Percentiles rank a stretch among this genome's conserved stretches.
Evolutionary conservation across 2,888 invertebrate genomes (phyloP).

Genomic region (Hirtodrosophila confusa): DNA sequence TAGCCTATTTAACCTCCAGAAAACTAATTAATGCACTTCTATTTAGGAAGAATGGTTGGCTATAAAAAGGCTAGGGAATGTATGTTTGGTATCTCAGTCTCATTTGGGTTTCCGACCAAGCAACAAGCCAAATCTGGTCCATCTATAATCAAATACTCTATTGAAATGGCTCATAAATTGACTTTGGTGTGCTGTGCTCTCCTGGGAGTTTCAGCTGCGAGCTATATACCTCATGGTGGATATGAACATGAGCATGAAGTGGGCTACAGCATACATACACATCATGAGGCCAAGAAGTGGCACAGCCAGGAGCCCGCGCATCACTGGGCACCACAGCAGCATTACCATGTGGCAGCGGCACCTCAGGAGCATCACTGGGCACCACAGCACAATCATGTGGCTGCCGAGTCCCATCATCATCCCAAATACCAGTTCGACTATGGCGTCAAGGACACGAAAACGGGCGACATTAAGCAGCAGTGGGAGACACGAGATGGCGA

Average conservation of each 20-base stretch:
- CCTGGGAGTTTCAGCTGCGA: slow-evolving; percentile 56
- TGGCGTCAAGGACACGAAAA: slow-evolving; percentile 85
- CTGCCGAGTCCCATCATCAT: slow-evolving; percentile 83
- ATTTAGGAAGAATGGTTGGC: slow-evolving; percentile 33
- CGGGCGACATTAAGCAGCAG: slow-evolving; percentile 85
- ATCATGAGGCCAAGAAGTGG: slow-evolving; percentile 68
- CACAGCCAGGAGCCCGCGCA: slow-evolving; percentile 47
- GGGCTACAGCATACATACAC: slow-evolving; percentile 70
- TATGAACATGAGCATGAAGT: slow-evolving; percentile 35
- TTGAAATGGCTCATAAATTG: slow-evolving; percentile 46
- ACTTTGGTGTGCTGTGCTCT: slow-evolving; percentile 52
- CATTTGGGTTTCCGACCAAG: slow-evolving; percentile 43
- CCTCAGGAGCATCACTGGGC: too few relatives aligned
- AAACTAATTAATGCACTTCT: slow-evolving; percentile 40
- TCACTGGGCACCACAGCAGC: slow-evolving; percentile 61
- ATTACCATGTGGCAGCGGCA: background rate
- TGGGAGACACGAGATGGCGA: slow-evolving; percentile 86
- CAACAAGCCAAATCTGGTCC: slow-evolving; percentile 30
- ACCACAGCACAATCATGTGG: slow-evolving; percentile 62
- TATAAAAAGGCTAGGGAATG: slow-evolving; percentile 47
- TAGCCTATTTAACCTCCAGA: slow-evolving; percentile 69
- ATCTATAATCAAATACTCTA: too few relatives aligned
- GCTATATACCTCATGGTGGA: slow-evolving; percentile 58
- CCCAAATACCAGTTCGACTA: slow-evolving; percentile 85
- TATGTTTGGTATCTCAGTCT: slow-evolving; percentile 53